Evolutionary conservation across 2,797 vertebrate species (phyloP).

Genomic region (Heterohyrax brucei): DNA sequence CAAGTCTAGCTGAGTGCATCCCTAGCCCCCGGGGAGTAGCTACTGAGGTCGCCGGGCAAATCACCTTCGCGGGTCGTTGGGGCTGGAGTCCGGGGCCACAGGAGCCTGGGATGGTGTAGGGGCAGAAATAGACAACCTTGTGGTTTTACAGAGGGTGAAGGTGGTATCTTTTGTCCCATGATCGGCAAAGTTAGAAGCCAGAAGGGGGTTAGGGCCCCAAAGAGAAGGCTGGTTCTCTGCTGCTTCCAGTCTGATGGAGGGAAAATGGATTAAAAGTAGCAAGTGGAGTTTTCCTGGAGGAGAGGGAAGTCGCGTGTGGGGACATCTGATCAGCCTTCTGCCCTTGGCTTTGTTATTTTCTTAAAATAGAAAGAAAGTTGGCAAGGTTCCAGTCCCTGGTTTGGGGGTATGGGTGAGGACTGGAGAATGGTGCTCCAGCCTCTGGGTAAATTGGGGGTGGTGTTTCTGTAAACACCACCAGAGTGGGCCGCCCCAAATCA

Average conservation of each 20-base stretch:
- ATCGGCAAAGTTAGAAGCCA: conserved; percentile 76
- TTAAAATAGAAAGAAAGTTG: conserved; percentile 46
- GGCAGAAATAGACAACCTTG: background rate
- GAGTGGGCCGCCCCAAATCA: background rate
- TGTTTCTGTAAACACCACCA: background rate
- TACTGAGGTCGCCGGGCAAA: background rate
- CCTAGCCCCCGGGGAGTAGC: conserved; percentile 49
- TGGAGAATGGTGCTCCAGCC: conserved; percentile 36
- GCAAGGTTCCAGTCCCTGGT: background rate
- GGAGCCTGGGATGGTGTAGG: background rate
- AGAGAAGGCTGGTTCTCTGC: conserved; percentile 17
- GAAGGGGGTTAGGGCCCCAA: conserved; percentile 20
- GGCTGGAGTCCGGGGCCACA: background rate
- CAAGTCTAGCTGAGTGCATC: conserved; percentile 23
- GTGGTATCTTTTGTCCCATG: conserved; percentile 71
- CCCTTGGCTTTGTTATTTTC: conserved; percentile 64
- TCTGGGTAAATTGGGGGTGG: background rate
- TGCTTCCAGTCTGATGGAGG: conserved; percentile 25
- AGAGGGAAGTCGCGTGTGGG: background rate
- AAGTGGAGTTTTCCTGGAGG: conserved; percentile 63
- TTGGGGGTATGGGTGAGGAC: background rate
- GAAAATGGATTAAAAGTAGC: conserved; percentile 79
- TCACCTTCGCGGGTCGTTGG: background rate
- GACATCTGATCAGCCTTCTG: conserved; percentile 17
- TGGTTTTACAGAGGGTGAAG: background rate